These are phyloP conservation scores for Theocolax elegans DNA, from an alignment of 1,140 invertebrate species.

Conservation along the genomic window DNA sequence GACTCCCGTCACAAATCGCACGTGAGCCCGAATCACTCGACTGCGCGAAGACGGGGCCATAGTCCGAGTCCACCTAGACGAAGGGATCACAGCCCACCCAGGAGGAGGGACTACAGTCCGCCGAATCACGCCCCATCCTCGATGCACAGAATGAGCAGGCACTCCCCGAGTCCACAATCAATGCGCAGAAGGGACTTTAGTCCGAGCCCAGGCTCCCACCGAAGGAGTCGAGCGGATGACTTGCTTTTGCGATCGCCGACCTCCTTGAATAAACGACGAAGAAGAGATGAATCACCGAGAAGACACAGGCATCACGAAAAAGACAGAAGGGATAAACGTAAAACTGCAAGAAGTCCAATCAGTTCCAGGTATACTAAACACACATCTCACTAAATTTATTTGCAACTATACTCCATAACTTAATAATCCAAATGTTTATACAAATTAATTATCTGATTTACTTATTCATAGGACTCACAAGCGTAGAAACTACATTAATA, in stretches of 20 bases:
- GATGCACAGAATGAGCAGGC: conserved; percentile 55
- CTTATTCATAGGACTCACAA: no score
- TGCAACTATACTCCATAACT: no score
- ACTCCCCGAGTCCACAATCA: conserved; percentile 59
- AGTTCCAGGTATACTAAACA: conserved; percentile 51
- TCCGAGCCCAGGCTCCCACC: conserved; percentile 51
- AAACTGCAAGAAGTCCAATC: conserved; percentile 57
- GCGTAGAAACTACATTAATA: no score
- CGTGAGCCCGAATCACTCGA: conserved; percentile 50
- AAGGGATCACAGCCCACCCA: conserved; percentile 57
- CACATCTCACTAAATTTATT: no score
- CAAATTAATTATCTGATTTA: no score
- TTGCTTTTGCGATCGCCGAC: conserved; percentile 7
- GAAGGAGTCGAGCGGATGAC: conserved; percentile 51
- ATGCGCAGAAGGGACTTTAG: conserved; percentile 56
- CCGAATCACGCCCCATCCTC: conserved; percentile 39
- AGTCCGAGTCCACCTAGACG: conserved; percentile 57
- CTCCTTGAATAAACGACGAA: conserved; percentile 56
- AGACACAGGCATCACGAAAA: conserved; percentile 65
- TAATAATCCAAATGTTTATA: no score
- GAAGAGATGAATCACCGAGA: conserved; percentile 62
- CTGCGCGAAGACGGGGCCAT: conserved; percentile 51
- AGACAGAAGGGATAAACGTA: conserved; percentile 62
- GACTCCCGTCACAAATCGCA: conserved; percentile 30
- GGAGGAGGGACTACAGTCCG: conserved; percentile 62